Percentiles rank a stretch among this genome's conserved stretches.
Evolutionary conservation across 2,888 invertebrate species (phyloP).

Genomic region (Zele albiditarsus): DNA sequence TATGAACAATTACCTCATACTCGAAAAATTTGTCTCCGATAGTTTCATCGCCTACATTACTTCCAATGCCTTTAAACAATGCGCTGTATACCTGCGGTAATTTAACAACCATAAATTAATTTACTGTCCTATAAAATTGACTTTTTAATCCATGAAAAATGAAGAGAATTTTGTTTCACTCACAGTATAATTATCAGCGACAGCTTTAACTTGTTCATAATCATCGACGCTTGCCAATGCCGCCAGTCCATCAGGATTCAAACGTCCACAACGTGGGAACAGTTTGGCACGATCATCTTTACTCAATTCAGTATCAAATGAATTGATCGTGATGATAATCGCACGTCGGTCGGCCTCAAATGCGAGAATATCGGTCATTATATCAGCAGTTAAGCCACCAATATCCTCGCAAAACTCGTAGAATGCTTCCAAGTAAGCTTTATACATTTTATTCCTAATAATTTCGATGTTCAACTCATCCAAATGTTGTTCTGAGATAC

Average conservation of each 20-base stretch:
- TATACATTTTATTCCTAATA: conserved; percentile 98
- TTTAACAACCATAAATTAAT: conserved; percentile 25
- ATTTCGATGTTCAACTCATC: conserved; percentile 99
- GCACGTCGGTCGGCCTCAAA: conserved; percentile 99
- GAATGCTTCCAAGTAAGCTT: conserved; percentile 96
- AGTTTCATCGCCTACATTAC: conserved; percentile 98
- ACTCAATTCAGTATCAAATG: conserved; percentile 98
- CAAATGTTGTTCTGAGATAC: conserved; percentile 99
- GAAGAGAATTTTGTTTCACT: conserved; percentile 53
- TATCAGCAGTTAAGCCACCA: conserved; percentile 97
- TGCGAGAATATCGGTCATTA: conserved; percentile 99
- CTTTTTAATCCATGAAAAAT: background rate
- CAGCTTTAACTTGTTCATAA: conserved; percentile 98
- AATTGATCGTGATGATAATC: conserved; percentile 99
- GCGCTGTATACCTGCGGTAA: conserved; percentile 86
- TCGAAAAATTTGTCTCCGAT: conserved; percentile 99
- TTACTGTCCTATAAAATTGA: background rate
- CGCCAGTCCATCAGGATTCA: conserved; percentile 97
- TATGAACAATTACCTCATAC: conserved; percentile 83
- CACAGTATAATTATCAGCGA: conserved; percentile 97
- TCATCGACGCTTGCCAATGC: conserved; percentile 97
- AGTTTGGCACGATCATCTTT: conserved; percentile 98
- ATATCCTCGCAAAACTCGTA: conserved; percentile 95
- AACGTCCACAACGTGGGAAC: conserved; percentile 96
- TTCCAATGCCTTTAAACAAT: conserved; percentile 97